Conservation (phyloP, 2,888 invertebrate species). For the Pristionchus japonicus region DNA sequence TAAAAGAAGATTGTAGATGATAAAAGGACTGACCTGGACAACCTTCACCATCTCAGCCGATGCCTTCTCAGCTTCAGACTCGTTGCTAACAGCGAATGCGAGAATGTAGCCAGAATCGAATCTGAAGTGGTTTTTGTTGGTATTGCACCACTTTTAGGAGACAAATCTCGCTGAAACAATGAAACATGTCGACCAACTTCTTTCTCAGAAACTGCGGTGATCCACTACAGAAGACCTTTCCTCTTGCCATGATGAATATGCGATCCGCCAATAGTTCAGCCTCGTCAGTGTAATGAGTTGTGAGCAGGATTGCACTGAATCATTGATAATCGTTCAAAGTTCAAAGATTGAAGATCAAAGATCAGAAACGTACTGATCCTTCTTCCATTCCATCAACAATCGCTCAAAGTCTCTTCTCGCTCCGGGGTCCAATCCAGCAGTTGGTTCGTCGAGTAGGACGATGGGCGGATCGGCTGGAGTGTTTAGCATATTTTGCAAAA, state of each 20-base stretch:
- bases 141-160: not conserved
- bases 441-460: constrained; percentile 71
- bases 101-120: constrained; percentile 11
- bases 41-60: not conserved
- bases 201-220: not conserved
- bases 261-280: constrained; percentile 71
- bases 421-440: constrained; percentile 64
- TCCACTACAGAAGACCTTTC: constrained; percentile 47
- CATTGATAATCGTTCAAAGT: not conserved
- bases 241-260: constrained; percentile 69
- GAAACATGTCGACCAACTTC: not conserved
- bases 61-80: not conserved
- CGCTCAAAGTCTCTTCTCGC: constrained; percentile 60
- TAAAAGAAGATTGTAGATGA: not conserved
- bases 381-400: constrained; percentile 58
- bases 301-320: constrained; percentile 67
- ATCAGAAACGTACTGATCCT: constrained; percentile 49
- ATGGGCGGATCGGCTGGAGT: constrained; percentile 57
- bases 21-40: not conserved
- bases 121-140: too few relatives aligned
- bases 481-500: not conserved
- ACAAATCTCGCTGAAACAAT: not conserved
- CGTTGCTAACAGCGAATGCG: constrained; percentile 21
- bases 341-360: not conserved
- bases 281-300: constrained; percentile 74